These are phyloP conservation scores for Chanos chanos DNA, from an alignment of 2,797 vertebrate genomes.

Conservation along the genomic window DNA sequence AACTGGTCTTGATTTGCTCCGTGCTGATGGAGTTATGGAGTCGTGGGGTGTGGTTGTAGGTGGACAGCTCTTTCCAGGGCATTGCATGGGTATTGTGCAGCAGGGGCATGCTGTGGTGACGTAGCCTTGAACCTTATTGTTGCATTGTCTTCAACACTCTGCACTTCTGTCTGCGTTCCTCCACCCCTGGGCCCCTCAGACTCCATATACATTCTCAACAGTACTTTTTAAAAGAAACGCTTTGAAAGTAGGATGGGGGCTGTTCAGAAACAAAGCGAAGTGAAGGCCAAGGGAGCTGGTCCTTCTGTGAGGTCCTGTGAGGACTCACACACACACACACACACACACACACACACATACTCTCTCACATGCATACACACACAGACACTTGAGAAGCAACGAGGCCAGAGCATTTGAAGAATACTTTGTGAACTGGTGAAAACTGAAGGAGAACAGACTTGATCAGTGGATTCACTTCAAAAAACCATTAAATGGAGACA, in stretches of 20 bases:
- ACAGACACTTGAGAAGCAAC: conserved; percentile 29
- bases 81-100: conserved; percentile 65
- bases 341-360: conserved; percentile 4
- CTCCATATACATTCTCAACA: conserved; percentile 58
- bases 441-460: conserved; percentile 35
- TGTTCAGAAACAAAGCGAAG: too few species aligned
- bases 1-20: too few species aligned
- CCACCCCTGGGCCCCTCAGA: conserved; percentile 50
- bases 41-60: conserved; percentile 2
- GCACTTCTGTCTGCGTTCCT: conserved; percentile 35
- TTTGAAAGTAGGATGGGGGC: too few species aligned
- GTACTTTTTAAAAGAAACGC: conserved; percentile 17
- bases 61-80: conserved; percentile 60
- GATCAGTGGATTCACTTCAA: conserved; percentile 20
- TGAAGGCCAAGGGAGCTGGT: too few species aligned
- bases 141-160: conserved; percentile 65
- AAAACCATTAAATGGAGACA: too few species aligned
- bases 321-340: not conserved
- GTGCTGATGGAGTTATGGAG: too few species aligned
- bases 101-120: conserved; percentile 60
- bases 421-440: conserved; percentile 35
- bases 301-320: not conserved
- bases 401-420: conserved; percentile 32
- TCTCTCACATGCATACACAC: not conserved
- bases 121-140: conserved; percentile 74